phyloP scores from a whole-genome alignment of 2,113 vertebrate genomes.

The Eretmochelys imbricata region DNA sequence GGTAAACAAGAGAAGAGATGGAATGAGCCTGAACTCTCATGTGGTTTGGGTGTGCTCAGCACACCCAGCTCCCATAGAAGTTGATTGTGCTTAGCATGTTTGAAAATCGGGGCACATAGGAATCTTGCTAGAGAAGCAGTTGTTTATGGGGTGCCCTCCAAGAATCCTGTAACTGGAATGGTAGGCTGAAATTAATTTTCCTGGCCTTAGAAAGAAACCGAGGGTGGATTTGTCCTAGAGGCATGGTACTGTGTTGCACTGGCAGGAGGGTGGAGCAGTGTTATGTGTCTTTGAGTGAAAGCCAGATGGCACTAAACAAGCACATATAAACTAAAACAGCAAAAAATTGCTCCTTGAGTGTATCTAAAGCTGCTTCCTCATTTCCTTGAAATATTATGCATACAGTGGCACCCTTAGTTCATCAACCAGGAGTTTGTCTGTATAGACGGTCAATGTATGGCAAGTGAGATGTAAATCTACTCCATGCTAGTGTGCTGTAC shows the following conservation, averaged over 20 bases:
- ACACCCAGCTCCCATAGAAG: background rate
- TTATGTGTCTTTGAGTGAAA: fast-evolving
- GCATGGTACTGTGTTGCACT: fast-evolving
- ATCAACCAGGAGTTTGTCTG: background rate
- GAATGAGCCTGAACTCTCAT: background rate
- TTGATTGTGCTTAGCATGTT: fast-evolving
- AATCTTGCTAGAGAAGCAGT: background rate
- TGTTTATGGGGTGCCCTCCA: background rate
- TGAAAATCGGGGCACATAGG: background rate
- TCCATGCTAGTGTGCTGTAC: background rate
- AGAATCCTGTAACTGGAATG: background rate
- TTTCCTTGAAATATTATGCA: background rate
- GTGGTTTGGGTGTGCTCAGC: background rate
- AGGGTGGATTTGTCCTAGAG: background rate
- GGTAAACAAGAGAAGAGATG: conserved; percentile 74
- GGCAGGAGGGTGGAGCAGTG: fast-evolving
- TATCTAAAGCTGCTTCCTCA: background rate
- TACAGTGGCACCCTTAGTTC: background rate
- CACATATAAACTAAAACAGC: background rate
- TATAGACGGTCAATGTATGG: background rate
- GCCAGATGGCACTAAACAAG: background rate
- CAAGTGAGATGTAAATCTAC: background rate
- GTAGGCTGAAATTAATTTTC: background rate
- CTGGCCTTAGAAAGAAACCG: background rate
- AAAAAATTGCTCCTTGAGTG: background rate